A percentile compares a stretch with the other conserved stretches of the same genome.
phyloP scores from a whole-genome alignment of 2,113 vertebrate species.

The Prunella himalayana region DNA sequence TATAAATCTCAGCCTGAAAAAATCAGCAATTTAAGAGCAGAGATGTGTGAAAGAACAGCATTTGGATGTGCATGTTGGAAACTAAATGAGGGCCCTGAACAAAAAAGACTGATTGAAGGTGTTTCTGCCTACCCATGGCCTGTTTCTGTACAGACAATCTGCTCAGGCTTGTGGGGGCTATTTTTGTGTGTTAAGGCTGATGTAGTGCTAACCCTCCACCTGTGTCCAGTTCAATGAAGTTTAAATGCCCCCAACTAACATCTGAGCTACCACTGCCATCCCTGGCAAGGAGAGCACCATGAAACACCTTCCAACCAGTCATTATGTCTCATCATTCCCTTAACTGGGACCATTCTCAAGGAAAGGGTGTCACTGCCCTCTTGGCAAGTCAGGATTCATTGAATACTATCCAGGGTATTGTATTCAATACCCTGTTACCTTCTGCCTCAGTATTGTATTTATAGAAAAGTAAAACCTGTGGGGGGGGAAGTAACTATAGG shows the following conservation, averaged over 20 bases:
- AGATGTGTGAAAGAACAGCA: neutral
- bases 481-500: neutral
- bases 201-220: neutral
- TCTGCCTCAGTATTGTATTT: neutral
- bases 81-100: neutral
- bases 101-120: neutral
- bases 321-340: neutral
- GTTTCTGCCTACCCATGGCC: neutral
- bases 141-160: neutral
- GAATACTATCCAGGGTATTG: neutral
- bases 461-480: neutral
- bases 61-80: neutral
- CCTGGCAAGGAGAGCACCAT: fast-evolving
- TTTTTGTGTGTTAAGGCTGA: neutral
- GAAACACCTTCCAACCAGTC: neutral
- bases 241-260: neutral
- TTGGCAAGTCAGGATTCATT: neutral
- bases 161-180: neutral
- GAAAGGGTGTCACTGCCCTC: neutral
- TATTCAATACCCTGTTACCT: neutral
- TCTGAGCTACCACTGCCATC: neutral
- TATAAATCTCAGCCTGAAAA: neutral
- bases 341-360: neutral
- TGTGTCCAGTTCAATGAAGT: neutral
- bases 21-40: neutral